A percentile compares a stretch with the other conserved stretches of the same genome.
Conservation (phyloP, 2,113 vertebrate species). For the Carollia perspicillata region DNA sequence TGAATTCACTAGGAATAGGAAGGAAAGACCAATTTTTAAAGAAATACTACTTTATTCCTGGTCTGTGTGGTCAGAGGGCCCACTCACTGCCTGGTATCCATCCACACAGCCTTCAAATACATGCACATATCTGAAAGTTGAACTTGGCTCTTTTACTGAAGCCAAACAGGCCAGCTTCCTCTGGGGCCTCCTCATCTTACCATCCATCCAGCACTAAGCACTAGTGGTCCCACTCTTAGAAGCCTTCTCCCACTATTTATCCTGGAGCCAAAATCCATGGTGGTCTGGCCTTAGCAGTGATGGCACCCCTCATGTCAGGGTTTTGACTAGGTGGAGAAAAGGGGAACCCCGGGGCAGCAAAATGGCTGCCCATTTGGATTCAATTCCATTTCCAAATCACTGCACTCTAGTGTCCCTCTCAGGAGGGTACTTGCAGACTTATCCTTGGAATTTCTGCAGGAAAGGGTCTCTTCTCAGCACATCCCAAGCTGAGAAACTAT, state of each 20-base stretch:
- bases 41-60: neutral
- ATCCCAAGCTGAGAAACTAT: neutral
- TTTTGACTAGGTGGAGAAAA: neutral
- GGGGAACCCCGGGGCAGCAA: neutral
- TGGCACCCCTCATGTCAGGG: neutral
- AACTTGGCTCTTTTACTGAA: neutral
- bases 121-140: neutral
- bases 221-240: neutral
- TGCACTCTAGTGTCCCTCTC: neutral
- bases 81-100: neutral
- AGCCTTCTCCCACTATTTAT: neutral
- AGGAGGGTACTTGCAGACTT: neutral
- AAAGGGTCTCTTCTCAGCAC: neutral
- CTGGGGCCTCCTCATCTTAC: neutral
- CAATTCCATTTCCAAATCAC: neutral
- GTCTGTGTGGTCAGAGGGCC: neutral
- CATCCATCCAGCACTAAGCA: neutral
- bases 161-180: neutral
- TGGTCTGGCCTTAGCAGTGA: neutral
- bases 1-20: neutral
- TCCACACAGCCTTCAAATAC: neutral
- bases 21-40: constrained; percentile 9
- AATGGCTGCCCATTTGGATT: neutral
- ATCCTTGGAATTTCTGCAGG: neutral
- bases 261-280: neutral